These are phyloP conservation scores for Takifugu rubripes DNA, from an alignment of 2,797 vertebrate species.

Conservation along the genomic window DNA sequence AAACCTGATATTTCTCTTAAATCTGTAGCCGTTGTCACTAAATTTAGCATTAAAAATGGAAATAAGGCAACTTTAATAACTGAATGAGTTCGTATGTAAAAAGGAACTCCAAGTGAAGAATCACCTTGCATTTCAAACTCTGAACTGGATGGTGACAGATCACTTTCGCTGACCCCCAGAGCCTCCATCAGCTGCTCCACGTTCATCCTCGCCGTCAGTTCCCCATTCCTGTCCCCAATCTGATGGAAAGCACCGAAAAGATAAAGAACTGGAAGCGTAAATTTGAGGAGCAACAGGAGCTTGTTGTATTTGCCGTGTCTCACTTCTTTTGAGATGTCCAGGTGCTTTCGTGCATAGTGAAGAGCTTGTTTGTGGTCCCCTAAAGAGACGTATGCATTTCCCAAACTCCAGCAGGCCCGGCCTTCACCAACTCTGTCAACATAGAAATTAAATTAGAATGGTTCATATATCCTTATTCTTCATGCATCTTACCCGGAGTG, in stretches of 20 bases:
- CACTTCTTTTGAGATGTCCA: constrained; percentile 94
- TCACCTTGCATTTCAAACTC: constrained; percentile 94
- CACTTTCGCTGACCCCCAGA: constrained; percentile 77
- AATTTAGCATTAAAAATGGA: background rate
- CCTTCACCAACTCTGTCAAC: constrained; percentile 89
- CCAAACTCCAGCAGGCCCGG: constrained; percentile 95
- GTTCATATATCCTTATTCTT: background rate
- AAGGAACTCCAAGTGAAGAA: background rate
- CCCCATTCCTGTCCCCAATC: constrained; percentile 89
- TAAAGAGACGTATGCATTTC: constrained; percentile 90
- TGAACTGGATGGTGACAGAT: constrained; percentile 74
- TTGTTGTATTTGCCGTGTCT: constrained; percentile 15
- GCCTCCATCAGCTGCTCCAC: constrained; percentile 84
- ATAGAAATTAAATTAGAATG: background rate
- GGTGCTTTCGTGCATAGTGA: constrained; percentile 87
- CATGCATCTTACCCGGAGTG: background rate
- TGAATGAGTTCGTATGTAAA: background rate
- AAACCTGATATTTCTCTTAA: background rate
- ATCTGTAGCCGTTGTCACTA: background rate
- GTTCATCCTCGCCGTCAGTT: constrained; percentile 88
- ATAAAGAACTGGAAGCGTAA: background rate
- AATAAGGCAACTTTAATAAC: no score
- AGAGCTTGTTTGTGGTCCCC: constrained; percentile 89
- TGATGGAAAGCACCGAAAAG: constrained; percentile 44
- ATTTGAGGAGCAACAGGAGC: background rate